Base-by-base conservation (phyloP, 1,140 invertebrate genomes). In the Doryteuthis pealeii region DNA sequence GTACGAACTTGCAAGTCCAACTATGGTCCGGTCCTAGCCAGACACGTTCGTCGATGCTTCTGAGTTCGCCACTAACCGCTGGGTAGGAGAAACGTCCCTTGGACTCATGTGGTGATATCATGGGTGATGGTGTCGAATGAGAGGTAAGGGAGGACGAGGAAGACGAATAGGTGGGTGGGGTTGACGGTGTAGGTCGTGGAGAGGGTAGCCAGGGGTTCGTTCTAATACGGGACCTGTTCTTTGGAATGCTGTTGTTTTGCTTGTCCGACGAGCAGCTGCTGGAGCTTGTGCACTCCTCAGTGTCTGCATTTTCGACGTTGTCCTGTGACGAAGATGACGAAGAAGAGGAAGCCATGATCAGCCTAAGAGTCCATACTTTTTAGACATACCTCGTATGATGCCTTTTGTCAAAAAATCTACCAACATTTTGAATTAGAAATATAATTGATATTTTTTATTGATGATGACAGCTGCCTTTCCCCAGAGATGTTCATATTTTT, bases 161-260 rank as follows among this genome's bases (percentile, higher is more conserved):
- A 49, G 58, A 76, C 54, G 74, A 70, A 32, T 58, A 73, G 14
- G 80, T 35, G 15, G 71, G 71, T 33, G 77, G 76, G 15, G 72
- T 35, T 4, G 58, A 62, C 28, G 75, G 78, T 18, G 77, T 70
- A 33, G 77, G 74, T 69, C 74, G 79, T 22, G 82, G 82, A 14
- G 80, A 79, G 4, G 84, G 80, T 30, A 93, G 89, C 94, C 94
- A 95, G 0, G 93, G 94, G 88, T 94, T 95, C 8, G 93, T 95
- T 58, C 93, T 89, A 74, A 95, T 94, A 32, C 93, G 90, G 76
- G 93, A 93, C 31, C 93, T 89, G 76, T 62, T 73, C 73, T 76
- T 80, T 2, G 76, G 78, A 30, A 78, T 69, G 14, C 78, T 78
- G 73, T 75, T 77, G 30, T 45, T 40, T 30, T 75, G 49, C 45